Base-by-base conservation (phyloP, 2,113 vertebrate genomes). In the Sylvia atricapilla region DNA sequence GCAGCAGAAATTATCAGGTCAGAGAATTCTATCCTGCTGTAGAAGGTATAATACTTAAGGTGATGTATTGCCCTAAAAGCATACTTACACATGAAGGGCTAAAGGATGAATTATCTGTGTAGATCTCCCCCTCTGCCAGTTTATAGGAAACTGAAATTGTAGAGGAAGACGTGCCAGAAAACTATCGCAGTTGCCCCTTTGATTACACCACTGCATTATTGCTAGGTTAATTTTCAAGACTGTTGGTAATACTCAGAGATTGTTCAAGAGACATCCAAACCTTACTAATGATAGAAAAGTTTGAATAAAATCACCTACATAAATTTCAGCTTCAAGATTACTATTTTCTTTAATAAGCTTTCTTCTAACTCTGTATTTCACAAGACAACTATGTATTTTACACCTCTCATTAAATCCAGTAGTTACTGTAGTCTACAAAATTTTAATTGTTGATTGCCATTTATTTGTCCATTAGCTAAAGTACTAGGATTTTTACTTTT, bases 31-130 rank as follows among this genome's bases (percentile, higher is more conserved):
- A 59, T 43, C 15, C 55, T 89, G 63, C 68, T 94, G 78, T 28
- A 95, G 64, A 95, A 89, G 15, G 47, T 28, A 9, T 49, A 90
- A 66, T 67, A 88, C 89, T 94, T 93, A 79, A 79, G 43, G 52
- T 73, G 84, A 84, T 84, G 33, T 33, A 95, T 78, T 78, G 37
- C 53, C 28, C 35, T 68, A 35, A 83, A 91, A 92, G 53, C 47
- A 39, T 44, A 67, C 30, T 93, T 82, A 19, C 22, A 58, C 8
- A 55, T 3, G 24, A 90, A 80, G 27, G 30, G 39, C 53, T 89
- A 37, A 91, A 81, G 68, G 41, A 86, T 1, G 3, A 89, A 63
- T 76, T 87, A 49, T 43, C 79, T 76, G 28, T 13, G 24, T 19
- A 41, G 11, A 89, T 41, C 27, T 63, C 15, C 35, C n/a, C 17